Evolutionary conservation across 2,888 invertebrate species (phyloP).

Genomic region (Sicus ferrugineus): DNA sequence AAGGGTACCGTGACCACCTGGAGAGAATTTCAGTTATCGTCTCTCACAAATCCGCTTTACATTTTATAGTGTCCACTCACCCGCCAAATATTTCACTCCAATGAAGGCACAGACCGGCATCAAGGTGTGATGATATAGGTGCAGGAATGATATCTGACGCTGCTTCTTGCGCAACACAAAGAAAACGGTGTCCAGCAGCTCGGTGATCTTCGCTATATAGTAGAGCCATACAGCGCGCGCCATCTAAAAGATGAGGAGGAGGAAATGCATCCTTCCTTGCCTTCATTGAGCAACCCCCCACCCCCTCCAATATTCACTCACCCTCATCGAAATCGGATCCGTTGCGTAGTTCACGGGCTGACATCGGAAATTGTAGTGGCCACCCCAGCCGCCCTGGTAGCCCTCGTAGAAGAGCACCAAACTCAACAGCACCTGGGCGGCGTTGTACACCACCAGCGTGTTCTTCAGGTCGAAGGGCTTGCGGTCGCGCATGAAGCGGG

Average conservation of each 20-base stretch:
- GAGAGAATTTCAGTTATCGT: conserved; percentile 47
- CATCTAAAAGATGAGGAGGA: conserved; percentile 53
- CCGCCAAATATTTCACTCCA: conserved; percentile 76
- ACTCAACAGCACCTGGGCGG: conserved; percentile 85
- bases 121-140: conserved; percentile 84
- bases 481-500: conserved; percentile 85
- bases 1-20: conserved; percentile 87
- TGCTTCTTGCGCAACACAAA: conserved; percentile 85
- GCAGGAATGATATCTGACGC: conserved; percentile 82
- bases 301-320: conserved; percentile 48
- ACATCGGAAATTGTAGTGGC: conserved; percentile 73
- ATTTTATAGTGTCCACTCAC: conserved; percentile 53
- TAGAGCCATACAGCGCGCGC: conserved; percentile 65
- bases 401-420: conserved; percentile 79
- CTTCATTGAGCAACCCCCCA: background rate
- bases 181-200: conserved; percentile 70
- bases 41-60: too few relatives aligned
- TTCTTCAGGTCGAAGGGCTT: conserved; percentile 84
- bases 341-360: conserved; percentile 75
- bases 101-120: conserved; percentile 74
- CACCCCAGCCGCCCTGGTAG: conserved; percentile 68
- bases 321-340: conserved; percentile 69
- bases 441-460: conserved; percentile 84
- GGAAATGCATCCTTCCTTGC: background rate
- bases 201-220: conserved; percentile 64